Evolutionary conservation across 2,888 invertebrate genomes (phyloP).

Genomic region (Saturnia japonica): DNA sequence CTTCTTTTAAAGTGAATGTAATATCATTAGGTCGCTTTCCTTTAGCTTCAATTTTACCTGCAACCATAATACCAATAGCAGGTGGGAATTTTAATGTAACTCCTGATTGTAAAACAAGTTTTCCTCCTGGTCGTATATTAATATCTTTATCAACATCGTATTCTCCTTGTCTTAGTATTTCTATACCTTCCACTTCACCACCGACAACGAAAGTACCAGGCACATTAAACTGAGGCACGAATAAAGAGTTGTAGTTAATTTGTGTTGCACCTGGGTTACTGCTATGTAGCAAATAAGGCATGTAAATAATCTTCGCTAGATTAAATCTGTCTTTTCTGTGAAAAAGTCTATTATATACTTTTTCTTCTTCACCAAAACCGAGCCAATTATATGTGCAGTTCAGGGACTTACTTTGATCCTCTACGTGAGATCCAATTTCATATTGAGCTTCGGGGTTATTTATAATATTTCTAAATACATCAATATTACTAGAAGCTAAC

Average conservation of each 20-base stretch:
- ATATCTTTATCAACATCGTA: constrained; percentile 97
- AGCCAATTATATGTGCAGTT: constrained; percentile 98
- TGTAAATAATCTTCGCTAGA: constrained; percentile 94
- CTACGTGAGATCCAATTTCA: constrained; percentile 97
- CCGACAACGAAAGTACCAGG: constrained; percentile 89
- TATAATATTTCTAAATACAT: constrained; percentile 94
- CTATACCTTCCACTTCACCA: constrained; percentile 96
- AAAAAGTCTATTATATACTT: constrained; percentile 88
- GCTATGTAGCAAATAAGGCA: constrained; percentile 94
- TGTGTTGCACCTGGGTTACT: constrained; percentile 94
- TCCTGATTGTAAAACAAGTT: constrained; percentile 92
- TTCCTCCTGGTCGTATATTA: constrained; percentile 96
- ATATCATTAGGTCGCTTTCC: constrained; percentile 91
- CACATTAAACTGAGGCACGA: constrained; percentile 89
- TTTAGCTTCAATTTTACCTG: constrained; percentile 93
- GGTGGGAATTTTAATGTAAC: constrained; percentile 95
- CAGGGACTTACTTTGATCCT: constrained; percentile 96
- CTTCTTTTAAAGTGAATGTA: constrained; percentile 89
- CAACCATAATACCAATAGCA: constrained; percentile 97
- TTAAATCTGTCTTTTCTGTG: constrained; percentile 96
- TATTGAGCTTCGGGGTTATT: constrained; percentile 94
- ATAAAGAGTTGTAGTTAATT: constrained; percentile 88
- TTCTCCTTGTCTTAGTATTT: constrained; percentile 90
- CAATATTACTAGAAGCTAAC: constrained; percentile 94
- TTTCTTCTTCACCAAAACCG: constrained; percentile 87